Evolutionary conservation across 2,113 vertebrate genomes (phyloP), one percentile per base, ranked within the genome.

Genomic region (Triplophysa siluroides): DNA sequence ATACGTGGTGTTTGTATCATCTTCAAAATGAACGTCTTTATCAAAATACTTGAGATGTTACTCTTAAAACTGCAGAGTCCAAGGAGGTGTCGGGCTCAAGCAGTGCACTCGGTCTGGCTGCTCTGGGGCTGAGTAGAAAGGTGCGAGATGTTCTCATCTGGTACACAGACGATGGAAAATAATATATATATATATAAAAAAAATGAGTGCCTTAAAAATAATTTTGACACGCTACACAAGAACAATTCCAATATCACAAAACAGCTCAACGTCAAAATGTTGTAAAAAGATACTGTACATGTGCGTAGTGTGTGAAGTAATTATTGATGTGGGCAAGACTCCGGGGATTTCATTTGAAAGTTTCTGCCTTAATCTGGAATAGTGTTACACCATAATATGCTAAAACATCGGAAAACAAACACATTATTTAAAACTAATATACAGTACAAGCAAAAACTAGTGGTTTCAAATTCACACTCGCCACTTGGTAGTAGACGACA

Each of bases 141-240:
- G 92, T 96, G 69, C 93, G 93, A 81, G 96, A 95, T 78, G 95
- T 97, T 85, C 93, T 97, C 73, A 90, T 99, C 87, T 93, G 97
- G 88, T 97, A 96, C 91, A 86, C 96, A 52, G 94, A 97, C 81
- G 94, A 96, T 63, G 47, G 85, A 19, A 75, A 63, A 29, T 75
- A 4, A 61, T 50, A 21, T 1, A 12, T 38, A 38, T 38, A 38
- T n/a, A n/a, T n/a, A n/a, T n/a, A n/a, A n/a, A n/a, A n/a, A n/a
- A n/a, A n/a, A n/a, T n/a, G n/a, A n/a, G 12, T 63, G 58, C 56
- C 29, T 62, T 75, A 1, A 29, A 19, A 29, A 47, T 5, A 0
- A 33, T 52, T 68, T 47, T 47, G 66, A 56, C 24, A 56, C 43
- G 11, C 2, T 8, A 71, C 8, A 52, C 67, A 10, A 12, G 13